Percentiles rank a stretch among this genome's conserved stretches.
phyloP scores from a whole-genome alignment of 2,113 vertebrate genomes.

The Rhinolophus sinicus region DNA sequence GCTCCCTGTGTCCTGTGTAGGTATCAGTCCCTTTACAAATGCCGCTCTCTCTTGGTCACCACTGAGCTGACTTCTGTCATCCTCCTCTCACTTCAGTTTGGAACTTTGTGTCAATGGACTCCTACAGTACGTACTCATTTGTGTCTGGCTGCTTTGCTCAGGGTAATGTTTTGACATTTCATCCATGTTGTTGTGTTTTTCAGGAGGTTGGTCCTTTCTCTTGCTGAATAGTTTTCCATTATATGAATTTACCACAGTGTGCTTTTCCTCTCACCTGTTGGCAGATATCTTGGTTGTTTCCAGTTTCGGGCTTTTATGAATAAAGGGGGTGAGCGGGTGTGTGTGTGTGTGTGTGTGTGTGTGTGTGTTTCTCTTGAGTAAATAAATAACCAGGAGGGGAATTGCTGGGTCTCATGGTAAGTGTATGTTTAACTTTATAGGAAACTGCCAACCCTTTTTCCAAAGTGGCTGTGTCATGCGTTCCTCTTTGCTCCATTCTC shows the following conservation, averaged over 20 bases:
- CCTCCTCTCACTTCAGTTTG: neutral
- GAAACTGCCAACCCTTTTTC: neutral
- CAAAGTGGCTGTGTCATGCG: neutral
- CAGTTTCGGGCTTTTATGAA: neutral
- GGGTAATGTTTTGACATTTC: neutral
- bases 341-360: neutral
- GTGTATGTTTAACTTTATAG: neutral
- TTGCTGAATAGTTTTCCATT: neutral
- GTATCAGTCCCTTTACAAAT: neutral
- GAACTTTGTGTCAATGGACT: neutral
- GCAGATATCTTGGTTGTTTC: neutral
- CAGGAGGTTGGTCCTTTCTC: neutral
- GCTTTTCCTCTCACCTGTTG: neutral
- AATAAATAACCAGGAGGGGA: neutral
- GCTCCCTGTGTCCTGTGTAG: neutral
- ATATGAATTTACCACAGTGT: neutral
- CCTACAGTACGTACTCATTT: neutral
- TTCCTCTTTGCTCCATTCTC: neutral
- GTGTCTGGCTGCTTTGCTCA: neutral
- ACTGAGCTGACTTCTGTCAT: neutral
- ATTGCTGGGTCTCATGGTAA: neutral
- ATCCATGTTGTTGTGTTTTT: neutral
- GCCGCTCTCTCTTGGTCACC: neutral
- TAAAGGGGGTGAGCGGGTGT: neutral
- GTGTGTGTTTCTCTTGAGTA: neutral